Conservation (phyloP, 2,888 invertebrate genomes). For the Calliphora vomitoria region DNA sequence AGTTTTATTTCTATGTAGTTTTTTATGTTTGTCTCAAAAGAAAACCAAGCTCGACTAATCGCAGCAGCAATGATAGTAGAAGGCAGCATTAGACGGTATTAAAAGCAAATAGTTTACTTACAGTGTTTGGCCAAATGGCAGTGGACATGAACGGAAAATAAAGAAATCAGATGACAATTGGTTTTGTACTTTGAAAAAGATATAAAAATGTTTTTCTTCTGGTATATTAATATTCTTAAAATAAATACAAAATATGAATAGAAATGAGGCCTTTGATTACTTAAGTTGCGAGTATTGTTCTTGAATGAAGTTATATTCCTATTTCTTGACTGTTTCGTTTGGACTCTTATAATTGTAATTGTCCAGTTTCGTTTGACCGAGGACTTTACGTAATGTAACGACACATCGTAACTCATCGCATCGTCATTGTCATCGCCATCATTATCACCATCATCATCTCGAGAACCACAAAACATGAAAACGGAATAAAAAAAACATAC, state of each 20-base stretch:
- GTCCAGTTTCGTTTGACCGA: slow-evolving; percentile 8
- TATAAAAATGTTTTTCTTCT: no score
- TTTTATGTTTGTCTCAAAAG: slow-evolving; percentile 37
- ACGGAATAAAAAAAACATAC: background rate
- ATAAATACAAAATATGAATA: no score
- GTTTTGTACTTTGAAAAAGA: no score
- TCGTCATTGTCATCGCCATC: slow-evolving; percentile 36
- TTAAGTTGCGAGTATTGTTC: no score
- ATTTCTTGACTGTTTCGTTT: no score
- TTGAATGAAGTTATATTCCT: no score
- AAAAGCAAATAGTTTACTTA: background rate
- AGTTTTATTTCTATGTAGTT: slow-evolving; percentile 34
- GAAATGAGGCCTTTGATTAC: no score
- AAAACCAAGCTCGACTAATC: slow-evolving; percentile 45
- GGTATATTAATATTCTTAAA: no score
- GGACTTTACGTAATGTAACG: background rate
- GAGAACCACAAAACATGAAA: slow-evolving; percentile 32
- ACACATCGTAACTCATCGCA: slow-evolving; percentile 28
- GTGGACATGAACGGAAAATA: background rate
- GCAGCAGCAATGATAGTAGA: slow-evolving; percentile 6
- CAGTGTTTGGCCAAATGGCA: background rate
- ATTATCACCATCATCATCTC: slow-evolving; percentile 47
- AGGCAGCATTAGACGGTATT: slow-evolving; percentile 12
- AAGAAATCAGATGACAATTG: no score
- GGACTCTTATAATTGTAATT: background rate